phyloP scores from a whole-genome alignment of 2,888 invertebrate genomes.

The Congeria kusceri region DNA sequence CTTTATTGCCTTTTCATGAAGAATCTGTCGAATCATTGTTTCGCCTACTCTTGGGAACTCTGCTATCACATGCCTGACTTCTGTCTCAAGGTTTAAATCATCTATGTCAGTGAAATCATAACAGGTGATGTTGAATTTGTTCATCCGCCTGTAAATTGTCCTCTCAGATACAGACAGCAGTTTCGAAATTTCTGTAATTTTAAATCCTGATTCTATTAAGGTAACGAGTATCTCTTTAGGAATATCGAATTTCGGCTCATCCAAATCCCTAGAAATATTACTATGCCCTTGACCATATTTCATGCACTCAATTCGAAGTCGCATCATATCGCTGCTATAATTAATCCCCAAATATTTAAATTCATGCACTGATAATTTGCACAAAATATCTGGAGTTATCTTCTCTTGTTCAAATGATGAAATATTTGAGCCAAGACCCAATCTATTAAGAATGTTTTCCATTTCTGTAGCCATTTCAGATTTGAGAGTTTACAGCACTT shows the following conservation, averaged over 20 bases:
- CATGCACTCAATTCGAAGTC: conserved; percentile 39
- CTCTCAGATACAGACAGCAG: conserved; percentile 35
- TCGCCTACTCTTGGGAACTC: conserved; percentile 35
- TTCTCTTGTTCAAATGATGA: conserved; percentile 27
- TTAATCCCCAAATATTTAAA: conserved; percentile 33
- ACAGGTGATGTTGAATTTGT: conserved; percentile 11
- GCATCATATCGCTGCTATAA: conserved; percentile 39
- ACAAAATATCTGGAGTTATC: conserved; percentile 43
- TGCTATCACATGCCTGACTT: conserved; percentile 9
- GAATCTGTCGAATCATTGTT: conserved; percentile 22
- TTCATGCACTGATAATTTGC: conserved; percentile 28
- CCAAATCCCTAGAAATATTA: too few species aligned
- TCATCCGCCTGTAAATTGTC: conserved; percentile 36
- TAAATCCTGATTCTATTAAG: conserved; percentile 33
- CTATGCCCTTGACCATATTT: conserved; percentile 24
- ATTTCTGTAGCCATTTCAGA: conserved; percentile 10
- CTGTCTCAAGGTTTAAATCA: conserved; percentile 20
- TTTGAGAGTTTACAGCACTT: background rate
- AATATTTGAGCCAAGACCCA: conserved; percentile 13
- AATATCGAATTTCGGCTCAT: conserved; percentile 19
- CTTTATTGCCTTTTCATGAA: conserved; percentile 18
- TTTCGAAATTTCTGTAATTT: conserved; percentile 34
- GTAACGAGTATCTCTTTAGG: conserved; percentile 24
- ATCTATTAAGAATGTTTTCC: conserved; percentile 18
- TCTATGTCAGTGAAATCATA: conserved; percentile 31